Base-by-base conservation (phyloP, 1,140 invertebrate genomes). In the Adelges cooleyi region DNA sequence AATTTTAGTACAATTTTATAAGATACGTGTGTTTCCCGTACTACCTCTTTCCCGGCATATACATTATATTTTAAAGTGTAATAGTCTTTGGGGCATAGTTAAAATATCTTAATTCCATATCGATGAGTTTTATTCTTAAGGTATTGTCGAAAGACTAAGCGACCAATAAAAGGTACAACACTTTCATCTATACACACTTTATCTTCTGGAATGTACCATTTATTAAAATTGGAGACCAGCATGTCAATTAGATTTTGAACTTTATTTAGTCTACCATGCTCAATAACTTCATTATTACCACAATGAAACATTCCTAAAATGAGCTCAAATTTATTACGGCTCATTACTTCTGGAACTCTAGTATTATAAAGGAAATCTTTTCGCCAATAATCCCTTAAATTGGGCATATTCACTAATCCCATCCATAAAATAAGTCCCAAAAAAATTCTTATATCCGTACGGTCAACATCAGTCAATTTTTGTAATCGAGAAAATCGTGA, bases 31-130 rank as follows among this genome's bases (percentile, higher is more conserved):
- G 44, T 27, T 33, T 48, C 44, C 17, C 49, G 49, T 25, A 50
- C 49, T 17, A 8, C 49, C 6, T 69, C 40, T 70, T 72, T 73
- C 4, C 72, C 71, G 51, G 51, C 59, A 69, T 75, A 75, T 17
- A 76, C 52, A 67, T 70, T 66, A 20, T 73, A 65, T 42, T 71
- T 68, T 33, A 68, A 72, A 9, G 71, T 75, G 42, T 74, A 74
- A 25, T 69, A 71, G 15, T 68, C 52, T 20, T 51, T 44, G 59
- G 62, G 69, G 65, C 71, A 72, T n/a, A 75, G 50, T 70, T 75
- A 74, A 66, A 72, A 73, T 18, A 75, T 54, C 69, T 74, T 75
- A 48, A 74, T 71, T 44, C 68, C 71, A 67, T 73, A 73, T 69
- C 69, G 68, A 68, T 71, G 70, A 65, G 33, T 51, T 69, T 75